A percentile compares a stretch with the other conserved stretches of the same genome.
These are phyloP conservation scores for Propithecus coquereli DNA, from an alignment of 2,113 vertebrate species.

Conservation along the genomic window DNA sequence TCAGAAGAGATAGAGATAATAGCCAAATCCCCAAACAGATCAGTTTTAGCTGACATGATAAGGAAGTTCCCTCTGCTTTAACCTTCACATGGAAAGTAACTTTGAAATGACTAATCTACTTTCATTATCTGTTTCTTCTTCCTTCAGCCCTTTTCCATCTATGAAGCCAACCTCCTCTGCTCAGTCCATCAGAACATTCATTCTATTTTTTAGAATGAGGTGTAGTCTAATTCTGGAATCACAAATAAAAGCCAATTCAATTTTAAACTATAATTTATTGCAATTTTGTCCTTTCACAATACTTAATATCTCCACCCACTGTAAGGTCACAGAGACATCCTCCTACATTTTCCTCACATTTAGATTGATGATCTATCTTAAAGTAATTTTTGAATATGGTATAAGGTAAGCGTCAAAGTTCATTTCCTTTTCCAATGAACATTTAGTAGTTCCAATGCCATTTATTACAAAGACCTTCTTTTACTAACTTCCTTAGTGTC, in stretches of 20 bases:
- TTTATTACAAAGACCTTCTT: neutral
- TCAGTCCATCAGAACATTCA: neutral
- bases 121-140: neutral
- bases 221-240: neutral
- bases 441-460: neutral
- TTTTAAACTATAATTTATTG: neutral
- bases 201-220: neutral
- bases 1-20: neutral
- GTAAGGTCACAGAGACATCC: neutral
- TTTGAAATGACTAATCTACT: neutral
- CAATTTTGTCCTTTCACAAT: neutral
- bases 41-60: neutral
- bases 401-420: neutral
- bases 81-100: neutral
- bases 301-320: neutral
- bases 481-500: neutral
- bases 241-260: neutral
- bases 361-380: neutral
- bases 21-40: neutral
- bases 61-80: neutral
- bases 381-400: neutral
- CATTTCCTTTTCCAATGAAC: neutral
- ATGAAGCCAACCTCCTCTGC: neutral
- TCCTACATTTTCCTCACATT: neutral
- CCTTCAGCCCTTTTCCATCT: neutral